Percentiles rank a stretch among this genome's conserved stretches.
These are phyloP conservation scores for Procavia capensis DNA, from an alignment of 2,113 vertebrate species.

Conservation along the genomic window DNA sequence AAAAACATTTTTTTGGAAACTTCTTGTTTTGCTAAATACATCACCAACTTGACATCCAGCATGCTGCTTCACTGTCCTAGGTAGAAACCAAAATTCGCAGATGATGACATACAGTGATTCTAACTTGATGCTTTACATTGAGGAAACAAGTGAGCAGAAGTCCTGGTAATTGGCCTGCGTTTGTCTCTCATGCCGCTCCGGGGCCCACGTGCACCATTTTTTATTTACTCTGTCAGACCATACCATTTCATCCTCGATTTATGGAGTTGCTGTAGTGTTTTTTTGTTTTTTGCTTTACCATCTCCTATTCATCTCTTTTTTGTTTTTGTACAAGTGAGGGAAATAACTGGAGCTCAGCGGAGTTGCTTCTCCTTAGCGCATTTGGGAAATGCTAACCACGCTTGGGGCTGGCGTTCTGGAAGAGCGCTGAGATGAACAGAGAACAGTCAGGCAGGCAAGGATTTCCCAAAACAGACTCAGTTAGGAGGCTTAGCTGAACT, in stretches of 20 bases:
- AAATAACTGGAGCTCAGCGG: background rate
- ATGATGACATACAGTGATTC: background rate
- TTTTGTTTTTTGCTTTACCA: background rate
- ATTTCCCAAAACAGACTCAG: background rate
- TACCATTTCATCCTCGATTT: constrained; percentile 36
- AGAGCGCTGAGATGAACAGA: background rate
- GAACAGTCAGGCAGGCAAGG: background rate
- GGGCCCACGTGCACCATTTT: background rate
- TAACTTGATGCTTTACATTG: constrained; percentile 45
- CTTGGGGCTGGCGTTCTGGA: background rate
- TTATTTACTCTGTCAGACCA: background rate
- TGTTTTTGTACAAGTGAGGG: background rate
- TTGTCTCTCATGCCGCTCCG: background rate
- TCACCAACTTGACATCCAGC: constrained; percentile 2
- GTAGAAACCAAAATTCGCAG: background rate
- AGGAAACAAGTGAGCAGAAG: background rate
- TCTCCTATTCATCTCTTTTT: background rate
- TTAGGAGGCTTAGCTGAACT: background rate
- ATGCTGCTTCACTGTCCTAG: background rate
- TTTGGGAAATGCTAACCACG: background rate
- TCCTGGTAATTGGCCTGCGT: fast-evolving
- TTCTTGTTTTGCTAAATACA: background rate
- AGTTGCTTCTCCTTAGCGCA: background rate
- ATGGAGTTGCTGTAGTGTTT: background rate
- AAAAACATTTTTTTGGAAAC: background rate